Conservation (phyloP, 2,113 vertebrate genomes). For the Lonchura striata region DNA sequence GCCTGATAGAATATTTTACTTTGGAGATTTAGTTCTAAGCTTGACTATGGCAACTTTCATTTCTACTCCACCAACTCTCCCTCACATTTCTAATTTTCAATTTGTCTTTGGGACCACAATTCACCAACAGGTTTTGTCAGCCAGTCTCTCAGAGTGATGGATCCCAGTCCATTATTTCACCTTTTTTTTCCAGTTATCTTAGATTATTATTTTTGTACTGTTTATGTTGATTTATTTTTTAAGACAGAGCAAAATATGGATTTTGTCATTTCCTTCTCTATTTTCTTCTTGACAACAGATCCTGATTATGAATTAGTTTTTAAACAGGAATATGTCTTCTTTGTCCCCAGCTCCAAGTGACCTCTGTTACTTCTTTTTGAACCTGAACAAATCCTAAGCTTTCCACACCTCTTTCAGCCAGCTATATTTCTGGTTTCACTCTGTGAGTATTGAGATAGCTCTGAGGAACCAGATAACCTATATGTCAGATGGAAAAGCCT, state of each 20-base stretch:
- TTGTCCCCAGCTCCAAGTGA: background rate
- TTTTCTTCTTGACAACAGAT: background rate
- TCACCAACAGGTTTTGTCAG: background rate
- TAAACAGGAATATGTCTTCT: background rate
- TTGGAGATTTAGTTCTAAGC: background rate
- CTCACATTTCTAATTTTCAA: background rate
- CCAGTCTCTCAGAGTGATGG: background rate
- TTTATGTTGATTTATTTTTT: background rate
- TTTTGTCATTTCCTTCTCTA: background rate
- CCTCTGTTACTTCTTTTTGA: background rate
- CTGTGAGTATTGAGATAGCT: background rate
- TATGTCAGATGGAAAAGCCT: background rate
- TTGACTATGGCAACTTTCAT: background rate
- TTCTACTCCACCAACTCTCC: background rate
- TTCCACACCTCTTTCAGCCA: background rate
- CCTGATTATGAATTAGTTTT: background rate
- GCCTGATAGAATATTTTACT: background rate
- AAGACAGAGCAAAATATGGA: fast-evolving
- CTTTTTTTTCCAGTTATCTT: background rate
- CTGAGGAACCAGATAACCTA: background rate
- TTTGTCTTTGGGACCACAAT: background rate
- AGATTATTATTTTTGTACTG: background rate
- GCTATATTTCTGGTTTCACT: background rate
- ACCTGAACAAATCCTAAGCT: background rate
- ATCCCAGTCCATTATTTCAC: background rate